A percentile compares a stretch with the other conserved stretches of the same genome.
Conservation (phyloP, 2,113 vertebrate species). For the Eretmochelys imbricata region DNA sequence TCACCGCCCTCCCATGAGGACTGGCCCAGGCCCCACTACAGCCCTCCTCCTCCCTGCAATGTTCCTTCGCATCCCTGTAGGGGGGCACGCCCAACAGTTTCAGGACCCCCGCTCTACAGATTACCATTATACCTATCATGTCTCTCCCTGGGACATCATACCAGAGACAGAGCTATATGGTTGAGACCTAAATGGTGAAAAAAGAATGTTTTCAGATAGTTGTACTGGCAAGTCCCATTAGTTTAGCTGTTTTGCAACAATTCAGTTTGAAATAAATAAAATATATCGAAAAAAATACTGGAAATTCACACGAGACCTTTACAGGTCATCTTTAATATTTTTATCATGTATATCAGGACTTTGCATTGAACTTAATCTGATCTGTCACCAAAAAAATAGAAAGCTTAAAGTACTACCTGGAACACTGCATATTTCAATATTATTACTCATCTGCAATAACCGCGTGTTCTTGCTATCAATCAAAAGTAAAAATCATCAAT, state of each 20-base stretch:
- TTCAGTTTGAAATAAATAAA: neutral
- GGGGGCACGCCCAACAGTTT: neutral
- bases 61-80: too few species aligned
- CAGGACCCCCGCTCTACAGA: neutral
- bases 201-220: neutral
- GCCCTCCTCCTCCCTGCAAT: neutral
- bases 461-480: slow-evolving; percentile 18
- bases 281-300: neutral
- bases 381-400: neutral
- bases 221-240: neutral
- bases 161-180: neutral
- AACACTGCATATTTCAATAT: slow-evolving; percentile 5
- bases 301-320: neutral
- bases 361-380: neutral
- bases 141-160: neutral
- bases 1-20: too few species aligned
- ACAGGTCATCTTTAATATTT: neutral
- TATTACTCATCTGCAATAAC: neutral
- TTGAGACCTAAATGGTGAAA: neutral
- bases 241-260: neutral
- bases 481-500: slow-evolving; percentile 42
- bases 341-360: neutral
- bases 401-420: neutral
- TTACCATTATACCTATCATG: fast-evolving
- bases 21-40: neutral